A percentile compares a stretch with the other conserved stretches of the same genome.
These are phyloP conservation scores for Nycteola revayana DNA, from an alignment of 2,888 invertebrate genomes.

Conservation along the genomic window DNA sequence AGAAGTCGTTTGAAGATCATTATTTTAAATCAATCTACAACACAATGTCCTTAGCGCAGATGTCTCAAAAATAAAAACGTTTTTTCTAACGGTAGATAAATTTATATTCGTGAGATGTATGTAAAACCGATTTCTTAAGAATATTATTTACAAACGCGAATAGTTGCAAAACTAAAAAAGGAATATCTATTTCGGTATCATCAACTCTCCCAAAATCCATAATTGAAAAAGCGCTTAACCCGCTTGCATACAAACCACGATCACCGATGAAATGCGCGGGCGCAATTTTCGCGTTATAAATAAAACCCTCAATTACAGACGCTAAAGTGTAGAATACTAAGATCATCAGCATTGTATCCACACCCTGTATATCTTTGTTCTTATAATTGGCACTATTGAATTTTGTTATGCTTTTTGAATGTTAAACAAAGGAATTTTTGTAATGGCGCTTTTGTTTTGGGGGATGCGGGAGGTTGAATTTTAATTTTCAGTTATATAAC, in stretches of 20 bases:
- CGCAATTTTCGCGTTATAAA: slow-evolving; percentile 64
- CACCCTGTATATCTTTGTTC: slow-evolving; percentile 32
- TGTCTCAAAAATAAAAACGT: no score
- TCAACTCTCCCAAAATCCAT: slow-evolving; percentile 36
- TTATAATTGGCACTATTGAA: slow-evolving; percentile 35
- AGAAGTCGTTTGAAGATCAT: not conserved
- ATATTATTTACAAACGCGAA: no score
- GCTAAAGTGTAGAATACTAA: slow-evolving; percentile 45
- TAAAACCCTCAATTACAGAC: slow-evolving; percentile 59
- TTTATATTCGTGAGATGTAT: no score
- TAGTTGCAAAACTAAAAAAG: no score
- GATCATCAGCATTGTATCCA: slow-evolving; percentile 37
- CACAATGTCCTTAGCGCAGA: no score
- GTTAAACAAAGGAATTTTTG: slow-evolving; percentile 32
- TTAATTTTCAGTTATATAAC: no score
- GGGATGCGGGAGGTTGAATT: no score
- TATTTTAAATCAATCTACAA: no score
- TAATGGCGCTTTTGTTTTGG: slow-evolving; percentile 9
- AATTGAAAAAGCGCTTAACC: slow-evolving; percentile 35
- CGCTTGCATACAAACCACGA: slow-evolving; percentile 55
- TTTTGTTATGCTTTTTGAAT: slow-evolving; percentile 15
- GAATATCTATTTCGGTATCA: no score
- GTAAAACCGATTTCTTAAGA: no score
- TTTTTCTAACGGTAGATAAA: no score
- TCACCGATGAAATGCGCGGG: slow-evolving; percentile 54